Base-by-base conservation (phyloP, 2,888 invertebrate genomes). In the Conops quadrifasciatus region DNA sequence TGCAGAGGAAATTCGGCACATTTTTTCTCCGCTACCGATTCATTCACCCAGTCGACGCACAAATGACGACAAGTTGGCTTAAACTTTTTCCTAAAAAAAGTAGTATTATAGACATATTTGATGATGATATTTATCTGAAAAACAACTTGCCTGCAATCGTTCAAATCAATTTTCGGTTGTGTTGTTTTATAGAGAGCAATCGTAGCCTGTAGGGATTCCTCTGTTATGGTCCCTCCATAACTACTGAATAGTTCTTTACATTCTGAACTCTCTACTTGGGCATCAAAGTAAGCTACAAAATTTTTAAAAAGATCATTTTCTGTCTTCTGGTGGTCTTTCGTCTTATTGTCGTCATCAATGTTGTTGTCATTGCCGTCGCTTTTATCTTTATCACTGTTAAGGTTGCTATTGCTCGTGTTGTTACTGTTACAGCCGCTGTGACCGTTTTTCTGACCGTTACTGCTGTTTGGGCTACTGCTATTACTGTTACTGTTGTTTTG, bases 1-100 rank as follows among this genome's bases (percentile, higher is more conserved):
- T 81, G 81, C 2, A 80, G 72, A 24, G 84, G 81, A 75, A 79
- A 83, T 0, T 79, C 76, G 71, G 78, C 76, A 2, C 78, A 71
- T 16, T 72, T 71, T 13, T 78, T 76, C 16, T 76, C 72, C 5
- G 75, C 64, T 2, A 84, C 64, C 5, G 81, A 82, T 60, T 80
- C 79, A n/a, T 77, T 67, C 53, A 86, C 69, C 85, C 85, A 85
- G 56, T 78, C 75, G 1, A 79, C 72, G 56, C 71, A 78, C 24
- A 85, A 74, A 75, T 85, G 85, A 11, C 81, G 80, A 70, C 84
- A 81, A 30, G 76, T 75, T 15, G 73, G 77, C 26, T 77, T 78
- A 75, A 81, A 85, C 36, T 75, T 78, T 45, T 75, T 15, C 70
- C 85, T 84, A 64, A 16, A 79, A 58, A 21, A 19, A 58, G 9